Evolutionary conservation across 2,113 vertebrate genomes (phyloP), one percentile per base, ranked within the genome.

Genomic region (Takifugu flavidus): DNA sequence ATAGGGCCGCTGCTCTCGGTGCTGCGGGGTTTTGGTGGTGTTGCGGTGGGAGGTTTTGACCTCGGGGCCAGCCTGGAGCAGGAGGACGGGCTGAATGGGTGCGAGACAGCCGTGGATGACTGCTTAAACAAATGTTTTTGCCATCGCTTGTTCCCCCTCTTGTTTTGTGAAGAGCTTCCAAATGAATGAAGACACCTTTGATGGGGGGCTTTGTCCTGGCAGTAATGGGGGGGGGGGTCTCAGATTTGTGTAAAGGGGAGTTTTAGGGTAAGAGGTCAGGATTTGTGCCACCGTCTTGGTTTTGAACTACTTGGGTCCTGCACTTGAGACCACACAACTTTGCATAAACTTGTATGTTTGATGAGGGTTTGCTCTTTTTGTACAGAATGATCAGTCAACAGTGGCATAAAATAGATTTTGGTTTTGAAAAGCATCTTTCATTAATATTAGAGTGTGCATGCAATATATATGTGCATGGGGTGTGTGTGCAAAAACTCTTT

Each of bases 81-180:
- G 56, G 72, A 77, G 62, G 70, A 62, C 67, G 53, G 64, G 49
- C 53, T 87, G 82, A 89, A 87, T 86, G 68, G 55, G 64, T 67
- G 60, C 78, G 62, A 67, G 77, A 80, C 71, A 66, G 79, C 70
- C 65, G 15, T 65, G 66, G 74, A 85, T 25, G 67, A 73, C 67
- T 77, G 69, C 59, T 79, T 80, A 82, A 85, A 83, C 79, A 71
- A 91, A 86, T 83, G 79, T 87, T 82, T 79, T 81, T 67, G 51
- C 53, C 12, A 15, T 67, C 60, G 83, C 82, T 85, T 82, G 77
- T 80, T 59, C 62, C 44, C 62, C 53, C 39, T 70, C 58, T 71
- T 72, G 43, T 58, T 54, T 67, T 25, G 49, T 60, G 62, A 68
- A 56, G 59, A 67, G 77, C 61, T 52, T 65, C 59, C 82, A 67